These are phyloP conservation scores for Psittacula derbiana DNA, from an alignment of 2,797 vertebrate genomes.

Conservation along the genomic window DNA sequence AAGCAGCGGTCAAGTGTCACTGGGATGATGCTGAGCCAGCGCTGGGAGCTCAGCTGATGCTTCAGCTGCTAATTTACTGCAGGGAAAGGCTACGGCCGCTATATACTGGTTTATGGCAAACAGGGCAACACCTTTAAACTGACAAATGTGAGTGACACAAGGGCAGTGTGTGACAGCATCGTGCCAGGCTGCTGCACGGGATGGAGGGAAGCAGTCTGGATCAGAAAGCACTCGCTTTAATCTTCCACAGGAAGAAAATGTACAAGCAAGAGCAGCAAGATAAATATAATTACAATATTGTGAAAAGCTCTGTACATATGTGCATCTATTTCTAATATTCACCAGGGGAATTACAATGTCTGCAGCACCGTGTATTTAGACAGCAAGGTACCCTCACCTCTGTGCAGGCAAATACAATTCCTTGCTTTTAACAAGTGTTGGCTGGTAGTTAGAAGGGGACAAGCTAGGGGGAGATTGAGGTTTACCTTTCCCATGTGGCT, in stretches of 20 bases:
- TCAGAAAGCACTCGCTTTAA: not conserved
- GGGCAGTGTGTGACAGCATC: not conserved
- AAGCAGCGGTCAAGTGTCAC: not conserved
- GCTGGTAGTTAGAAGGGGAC: not conserved
- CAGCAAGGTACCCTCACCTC: not conserved
- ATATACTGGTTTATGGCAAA: not conserved
- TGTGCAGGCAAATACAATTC: not conserved
- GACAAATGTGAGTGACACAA: not conserved
- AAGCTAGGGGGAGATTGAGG: rapidly evolving
- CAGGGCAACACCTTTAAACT: constrained; percentile 20
- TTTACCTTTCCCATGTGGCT: not conserved
- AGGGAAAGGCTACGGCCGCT: not conserved
- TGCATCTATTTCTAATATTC: not conserved
- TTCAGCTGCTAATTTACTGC: not conserved
- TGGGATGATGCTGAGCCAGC: rapidly evolving
- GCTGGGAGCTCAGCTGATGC: not conserved
- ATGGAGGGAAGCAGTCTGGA: not conserved
- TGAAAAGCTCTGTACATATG: not conserved
- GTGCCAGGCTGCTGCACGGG: not conserved
- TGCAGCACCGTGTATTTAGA: not conserved
- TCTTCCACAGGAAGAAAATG: not conserved
- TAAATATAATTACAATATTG: constrained; percentile 23
- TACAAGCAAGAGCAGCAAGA: not conserved
- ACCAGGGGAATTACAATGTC: not conserved
- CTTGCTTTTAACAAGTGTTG: rapidly evolving